Evolutionary conservation across 2,888 invertebrate genomes (phyloP).

Genomic region (Lucinisca nassula): DNA sequence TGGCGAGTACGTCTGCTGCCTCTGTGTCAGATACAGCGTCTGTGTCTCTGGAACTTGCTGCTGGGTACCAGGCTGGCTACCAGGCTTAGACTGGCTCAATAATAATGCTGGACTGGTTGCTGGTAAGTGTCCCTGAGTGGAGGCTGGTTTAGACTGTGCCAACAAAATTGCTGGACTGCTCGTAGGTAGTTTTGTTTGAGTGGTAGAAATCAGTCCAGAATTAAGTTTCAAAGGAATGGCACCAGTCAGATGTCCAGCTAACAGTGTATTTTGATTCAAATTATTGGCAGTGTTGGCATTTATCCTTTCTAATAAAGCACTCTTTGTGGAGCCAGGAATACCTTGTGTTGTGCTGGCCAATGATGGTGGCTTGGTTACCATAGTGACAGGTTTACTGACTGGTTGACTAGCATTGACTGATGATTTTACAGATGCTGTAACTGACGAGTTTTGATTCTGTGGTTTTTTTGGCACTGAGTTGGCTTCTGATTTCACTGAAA

Average conservation of each 20-base stretch:
- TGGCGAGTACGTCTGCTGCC: constrained; percentile 89
- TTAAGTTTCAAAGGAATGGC: constrained; percentile 55
- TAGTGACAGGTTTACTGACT: constrained; percentile 48
- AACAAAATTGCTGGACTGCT: not conserved
- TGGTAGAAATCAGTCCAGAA: constrained; percentile 58
- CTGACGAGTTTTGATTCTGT: not conserved
- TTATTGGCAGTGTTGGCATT: constrained; percentile 42
- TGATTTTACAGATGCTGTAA: not conserved
- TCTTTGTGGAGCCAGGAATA: constrained; percentile 50
- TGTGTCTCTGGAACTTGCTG: constrained; percentile 58
- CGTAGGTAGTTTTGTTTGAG: not conserved
- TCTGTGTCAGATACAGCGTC: constrained; percentile 71
- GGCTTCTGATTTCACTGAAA: not conserved
- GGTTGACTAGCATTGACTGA: not conserved
- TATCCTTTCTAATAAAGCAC: constrained; percentile 64
- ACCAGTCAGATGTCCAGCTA: constrained; percentile 67
- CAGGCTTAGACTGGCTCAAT: constrained; percentile 22
- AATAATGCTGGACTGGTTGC: constrained; percentile 3
- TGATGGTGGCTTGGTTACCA: constrained; percentile 35
- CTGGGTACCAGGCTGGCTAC: not conserved
- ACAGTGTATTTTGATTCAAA: constrained; percentile 41
- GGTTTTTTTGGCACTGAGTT: not conserved
- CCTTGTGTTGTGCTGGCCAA: constrained; percentile 28
- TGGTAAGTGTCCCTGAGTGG: not conserved
- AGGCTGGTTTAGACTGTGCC: constrained; percentile 17